These are phyloP conservation scores for Melanotaenia nigrans DNA, from an alignment of 2,797 vertebrate species.

Conservation along the genomic window DNA sequence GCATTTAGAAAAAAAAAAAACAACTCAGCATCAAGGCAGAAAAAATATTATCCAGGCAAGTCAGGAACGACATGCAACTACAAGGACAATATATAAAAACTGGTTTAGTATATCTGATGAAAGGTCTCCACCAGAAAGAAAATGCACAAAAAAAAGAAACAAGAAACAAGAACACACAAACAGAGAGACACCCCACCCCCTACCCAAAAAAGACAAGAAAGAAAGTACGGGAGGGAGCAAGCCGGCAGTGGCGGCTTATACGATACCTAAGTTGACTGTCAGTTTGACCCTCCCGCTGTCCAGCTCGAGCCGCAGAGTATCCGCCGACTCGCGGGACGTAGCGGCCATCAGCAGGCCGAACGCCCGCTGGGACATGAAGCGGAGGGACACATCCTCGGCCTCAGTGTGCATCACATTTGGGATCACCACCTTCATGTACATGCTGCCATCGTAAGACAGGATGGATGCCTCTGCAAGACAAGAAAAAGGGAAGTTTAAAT, in stretches of 20 bases:
- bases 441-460: constrained; percentile 95
- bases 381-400: constrained; percentile 96
- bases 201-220: neutral
- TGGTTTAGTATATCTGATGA: constrained; percentile 57
- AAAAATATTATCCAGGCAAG: constrained; percentile 66
- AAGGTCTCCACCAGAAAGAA: constrained; percentile 40
- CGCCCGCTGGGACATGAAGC: constrained; percentile 96
- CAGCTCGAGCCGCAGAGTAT: constrained; percentile 93
- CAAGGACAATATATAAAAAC: constrained; percentile 47
- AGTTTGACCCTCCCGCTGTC: constrained; percentile 95
- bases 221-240: constrained; percentile 7
- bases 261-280: constrained; percentile 98
- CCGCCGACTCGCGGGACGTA: constrained; percentile 93
- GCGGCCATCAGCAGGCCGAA: constrained; percentile 95
- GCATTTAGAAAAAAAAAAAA: constrained; percentile 64
- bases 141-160: constrained; percentile 20
- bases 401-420: constrained; percentile 94
- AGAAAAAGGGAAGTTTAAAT: neutral
- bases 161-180: constrained; percentile 28
- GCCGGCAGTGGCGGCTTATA: constrained; percentile 72
- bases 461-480: constrained; percentile 90
- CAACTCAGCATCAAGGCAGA: constrained; percentile 65
- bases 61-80: constrained; percentile 76
- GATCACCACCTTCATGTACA: constrained; percentile 98
- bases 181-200: constrained; percentile 34